Evolutionary conservation across 2,797 vertebrate genomes (phyloP).

Genomic region (Ctenopoma multispine): DNA sequence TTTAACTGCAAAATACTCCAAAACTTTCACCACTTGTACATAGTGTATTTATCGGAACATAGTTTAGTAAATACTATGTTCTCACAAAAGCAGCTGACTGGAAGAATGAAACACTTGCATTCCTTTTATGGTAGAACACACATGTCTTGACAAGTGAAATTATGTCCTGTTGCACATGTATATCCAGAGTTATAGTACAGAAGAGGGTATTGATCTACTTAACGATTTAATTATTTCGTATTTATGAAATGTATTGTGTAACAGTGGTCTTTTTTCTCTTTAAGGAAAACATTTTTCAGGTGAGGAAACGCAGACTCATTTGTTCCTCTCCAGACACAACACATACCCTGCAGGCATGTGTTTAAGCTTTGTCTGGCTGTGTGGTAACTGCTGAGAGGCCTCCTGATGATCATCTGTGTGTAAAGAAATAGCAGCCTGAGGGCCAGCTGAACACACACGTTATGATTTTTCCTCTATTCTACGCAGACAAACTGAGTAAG

Average conservation of each 20-base stretch:
- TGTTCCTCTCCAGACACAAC: conserved; percentile 18
- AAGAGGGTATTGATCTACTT: neutral
- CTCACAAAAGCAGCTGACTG: no score
- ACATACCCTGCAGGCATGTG: conserved; percentile 32
- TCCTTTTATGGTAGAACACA: no score
- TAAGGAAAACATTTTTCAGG: neutral
- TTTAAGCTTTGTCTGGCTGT: neutral
- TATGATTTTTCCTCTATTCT: conserved; percentile 39
- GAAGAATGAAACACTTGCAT: no score
- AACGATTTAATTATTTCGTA: neutral
- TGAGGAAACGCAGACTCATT: neutral
- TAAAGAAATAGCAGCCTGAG: conserved; percentile 48
- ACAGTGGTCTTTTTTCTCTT: conserved; percentile 5
- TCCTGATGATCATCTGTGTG: conserved; percentile 34
- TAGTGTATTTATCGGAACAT: no score
- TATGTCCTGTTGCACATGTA: no score
- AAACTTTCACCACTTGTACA: no score
- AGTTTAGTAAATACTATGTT: no score
- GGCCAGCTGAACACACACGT: conserved; percentile 32
- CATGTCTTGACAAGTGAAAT: no score
- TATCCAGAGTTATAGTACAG: no score
- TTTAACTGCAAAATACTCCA: no score
- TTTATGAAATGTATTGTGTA: neutral
- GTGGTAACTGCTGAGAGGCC: conserved; percentile 2
- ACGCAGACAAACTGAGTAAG: conserved; percentile 68